A percentile compares a stretch with the other conserved stretches of the same genome.
Conservation (phyloP, 2,113 vertebrate genomes). For the Tretioscincus oriximinensis region DNA sequence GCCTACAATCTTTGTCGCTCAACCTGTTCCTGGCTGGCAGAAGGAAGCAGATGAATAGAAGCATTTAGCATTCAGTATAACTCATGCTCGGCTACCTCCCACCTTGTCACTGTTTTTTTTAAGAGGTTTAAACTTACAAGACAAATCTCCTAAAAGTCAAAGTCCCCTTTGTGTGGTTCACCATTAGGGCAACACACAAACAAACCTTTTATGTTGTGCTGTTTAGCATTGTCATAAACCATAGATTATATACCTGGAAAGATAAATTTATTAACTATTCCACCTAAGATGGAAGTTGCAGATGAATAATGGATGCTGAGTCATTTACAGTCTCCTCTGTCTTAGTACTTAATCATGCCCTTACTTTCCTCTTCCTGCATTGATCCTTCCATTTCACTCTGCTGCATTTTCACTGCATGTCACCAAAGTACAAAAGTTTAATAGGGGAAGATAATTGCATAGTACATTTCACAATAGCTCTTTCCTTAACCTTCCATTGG, state of each 20-base stretch:
- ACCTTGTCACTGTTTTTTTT: too few species aligned
- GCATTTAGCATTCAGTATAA: too few species aligned
- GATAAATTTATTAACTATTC: slow-evolving; percentile 46
- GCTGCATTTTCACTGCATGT: slow-evolving; percentile 26
- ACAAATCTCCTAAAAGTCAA: too few species aligned
- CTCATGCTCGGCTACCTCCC: too few species aligned
- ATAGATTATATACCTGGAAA: slow-evolving; percentile 51
- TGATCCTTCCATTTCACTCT: slow-evolving; percentile 33
- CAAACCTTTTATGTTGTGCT: slow-evolving; percentile 35
- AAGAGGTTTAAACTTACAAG: too few species aligned
- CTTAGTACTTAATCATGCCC: slow-evolving; percentile 16
- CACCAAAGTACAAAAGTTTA: slow-evolving; percentile 28
- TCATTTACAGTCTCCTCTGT: slow-evolving; percentile 48
- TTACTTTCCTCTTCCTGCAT: slow-evolving; percentile 29
- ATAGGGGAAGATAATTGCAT: slow-evolving; percentile 21
- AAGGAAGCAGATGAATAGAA: too few species aligned
- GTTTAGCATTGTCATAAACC: slow-evolving; percentile 39
- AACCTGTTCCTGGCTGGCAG: too few species aligned
- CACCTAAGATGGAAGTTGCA: slow-evolving; percentile 50
- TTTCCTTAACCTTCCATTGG: slow-evolving; percentile 15
- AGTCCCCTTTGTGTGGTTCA: too few species aligned
- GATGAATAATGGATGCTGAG: slow-evolving; percentile 61
- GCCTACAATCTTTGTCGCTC: too few species aligned
- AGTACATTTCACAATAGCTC: slow-evolving; percentile 31
- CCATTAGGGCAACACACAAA: too few species aligned